Evolutionary conservation across 1,140 invertebrate genomes (phyloP).

Genomic region (Ericerus pela): DNA sequence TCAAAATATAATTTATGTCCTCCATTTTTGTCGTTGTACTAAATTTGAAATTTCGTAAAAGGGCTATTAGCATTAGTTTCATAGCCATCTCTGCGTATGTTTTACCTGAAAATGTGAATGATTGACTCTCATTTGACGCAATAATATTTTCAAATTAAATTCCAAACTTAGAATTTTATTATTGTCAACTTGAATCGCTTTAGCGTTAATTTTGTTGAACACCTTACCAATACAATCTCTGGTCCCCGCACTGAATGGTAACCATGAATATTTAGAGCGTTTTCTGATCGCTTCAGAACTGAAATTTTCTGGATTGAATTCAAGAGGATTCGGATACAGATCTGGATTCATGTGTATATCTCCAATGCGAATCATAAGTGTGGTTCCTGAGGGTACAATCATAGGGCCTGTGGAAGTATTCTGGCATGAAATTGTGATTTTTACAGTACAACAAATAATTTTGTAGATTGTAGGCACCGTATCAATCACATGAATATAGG

Average conservation of each 20-base stretch:
- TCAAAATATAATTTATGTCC: conserved; percentile 20
- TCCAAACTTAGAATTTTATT: not conserved
- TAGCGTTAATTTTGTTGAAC: not conserved
- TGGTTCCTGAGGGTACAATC: conserved; percentile 43
- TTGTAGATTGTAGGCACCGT: no score
- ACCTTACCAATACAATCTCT: conserved; percentile 43
- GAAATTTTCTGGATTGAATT: conserved; percentile 52
- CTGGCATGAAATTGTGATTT: no score
- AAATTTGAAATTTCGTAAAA: conserved; percentile 18
- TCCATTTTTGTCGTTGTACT: conserved; percentile 19
- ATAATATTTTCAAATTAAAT: conserved; percentile 13
- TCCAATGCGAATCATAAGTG: conserved; percentile 48
- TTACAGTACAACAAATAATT: no score
- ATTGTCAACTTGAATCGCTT: no score
- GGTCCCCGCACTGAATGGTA: conserved; percentile 48
- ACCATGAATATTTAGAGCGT: conserved; percentile 36
- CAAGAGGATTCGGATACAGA: conserved; percentile 39
- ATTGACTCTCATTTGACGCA: no score
- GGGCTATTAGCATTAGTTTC: conserved; percentile 17
- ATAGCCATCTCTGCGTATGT: conserved; percentile 21
- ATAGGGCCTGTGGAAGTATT: no score
- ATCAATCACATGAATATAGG: no score
- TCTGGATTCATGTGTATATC: conserved; percentile 36
- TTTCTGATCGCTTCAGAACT: conserved; percentile 35
- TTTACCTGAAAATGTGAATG: conserved; percentile 13